Conservation (phyloP, 2,888 invertebrate species). For the Chloroclystis v-ata region DNA sequence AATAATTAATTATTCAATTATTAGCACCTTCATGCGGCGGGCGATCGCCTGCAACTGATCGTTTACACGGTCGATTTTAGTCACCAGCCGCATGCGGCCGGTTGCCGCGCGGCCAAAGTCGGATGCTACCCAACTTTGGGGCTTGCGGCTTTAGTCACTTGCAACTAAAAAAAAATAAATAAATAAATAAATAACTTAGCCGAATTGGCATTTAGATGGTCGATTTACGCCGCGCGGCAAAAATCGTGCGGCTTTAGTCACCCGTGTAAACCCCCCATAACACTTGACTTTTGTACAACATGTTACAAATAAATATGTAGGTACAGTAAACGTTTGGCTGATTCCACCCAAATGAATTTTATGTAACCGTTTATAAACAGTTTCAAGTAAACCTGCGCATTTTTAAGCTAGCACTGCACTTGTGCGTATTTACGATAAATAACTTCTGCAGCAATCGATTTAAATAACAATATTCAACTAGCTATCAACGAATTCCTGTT, state of each 20-base stretch:
- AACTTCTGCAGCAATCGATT: conserved; percentile 8
- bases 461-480: conserved; percentile 13
- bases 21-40: conserved; percentile 21
- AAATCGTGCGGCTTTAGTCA: conserved; percentile 34
- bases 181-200: no score
- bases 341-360: no score
- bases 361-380: no score
- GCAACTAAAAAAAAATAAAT: no score
- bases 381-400: background rate
- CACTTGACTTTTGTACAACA: no score
- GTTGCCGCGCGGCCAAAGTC: background rate
- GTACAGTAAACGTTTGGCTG: no score
- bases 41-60: conserved; percentile 29
- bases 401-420: conserved; percentile 49
- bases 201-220: no score
- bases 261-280: conserved; percentile 33
- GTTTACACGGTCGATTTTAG: conserved; percentile 27
- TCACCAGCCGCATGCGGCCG: no score
- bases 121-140: conserved; percentile 39
- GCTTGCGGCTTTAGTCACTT: conserved; percentile 43
- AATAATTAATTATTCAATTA: background rate
- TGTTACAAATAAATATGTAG: no score
- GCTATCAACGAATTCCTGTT: conserved; percentile 2
- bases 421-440: conserved; percentile 56
- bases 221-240: conserved; percentile 5